Conservation (phyloP, 2,888 invertebrate genomes). For the Eupithecia abbreviata region DNA sequence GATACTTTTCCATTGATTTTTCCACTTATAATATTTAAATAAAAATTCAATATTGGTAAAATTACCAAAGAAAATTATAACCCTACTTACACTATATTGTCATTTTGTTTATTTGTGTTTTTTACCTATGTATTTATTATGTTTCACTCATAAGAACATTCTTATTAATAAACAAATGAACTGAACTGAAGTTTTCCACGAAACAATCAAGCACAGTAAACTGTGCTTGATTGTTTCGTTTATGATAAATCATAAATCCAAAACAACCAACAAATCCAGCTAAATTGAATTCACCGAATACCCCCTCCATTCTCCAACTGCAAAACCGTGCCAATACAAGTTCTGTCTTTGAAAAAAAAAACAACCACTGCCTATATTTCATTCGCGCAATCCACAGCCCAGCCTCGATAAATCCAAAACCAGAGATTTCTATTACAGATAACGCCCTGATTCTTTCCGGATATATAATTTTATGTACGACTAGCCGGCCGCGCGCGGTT, state of each 20-base stretch:
- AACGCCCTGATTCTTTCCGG: conserved; percentile 77
- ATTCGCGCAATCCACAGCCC: conserved; percentile 69
- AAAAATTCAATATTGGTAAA: too few species aligned
- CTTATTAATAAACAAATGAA: too few species aligned
- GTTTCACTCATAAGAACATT: too few species aligned
- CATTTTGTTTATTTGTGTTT: too few species aligned
- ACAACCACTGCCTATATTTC: conserved; percentile 71
- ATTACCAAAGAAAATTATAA: too few species aligned
- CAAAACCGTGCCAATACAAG: conserved; percentile 61
- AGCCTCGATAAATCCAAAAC: conserved; percentile 73
- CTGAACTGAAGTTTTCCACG: not conserved
- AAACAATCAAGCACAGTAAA: not conserved
- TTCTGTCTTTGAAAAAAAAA: conserved; percentile 58
- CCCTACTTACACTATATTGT: too few species aligned
- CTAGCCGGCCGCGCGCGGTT: conserved; percentile 11
- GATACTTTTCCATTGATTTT: not conserved
- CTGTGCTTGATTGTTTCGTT: too few species aligned
- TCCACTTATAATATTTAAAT: too few species aligned
- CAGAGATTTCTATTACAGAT: conserved; percentile 82
- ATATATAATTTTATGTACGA: conserved; percentile 79
- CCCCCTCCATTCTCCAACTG: conserved; percentile 18
- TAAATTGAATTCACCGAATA: conserved; percentile 23
- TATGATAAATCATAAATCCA: not conserved
- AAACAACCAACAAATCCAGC: not conserved
- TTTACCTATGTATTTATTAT: too few species aligned